These are phyloP conservation scores for Nyctibius grandis DNA, from an alignment of 2,797 vertebrate species.

Conservation along the genomic window DNA sequence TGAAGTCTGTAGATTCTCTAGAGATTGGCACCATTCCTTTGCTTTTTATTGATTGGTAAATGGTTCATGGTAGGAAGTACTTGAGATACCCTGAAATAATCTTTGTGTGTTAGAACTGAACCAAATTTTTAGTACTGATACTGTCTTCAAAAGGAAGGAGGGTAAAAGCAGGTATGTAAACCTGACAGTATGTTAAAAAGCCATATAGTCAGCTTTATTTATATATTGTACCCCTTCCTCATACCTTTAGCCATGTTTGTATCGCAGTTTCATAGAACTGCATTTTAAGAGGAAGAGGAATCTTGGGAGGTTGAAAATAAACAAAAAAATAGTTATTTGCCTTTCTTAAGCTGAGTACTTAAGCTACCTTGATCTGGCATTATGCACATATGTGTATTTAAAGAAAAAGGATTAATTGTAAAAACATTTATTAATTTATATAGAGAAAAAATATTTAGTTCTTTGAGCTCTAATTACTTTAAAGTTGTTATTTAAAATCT, in stretches of 20 bases:
- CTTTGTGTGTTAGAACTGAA: not conserved
- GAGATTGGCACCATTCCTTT: not conserved
- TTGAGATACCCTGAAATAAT: not conserved
- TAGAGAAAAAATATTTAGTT: not conserved
- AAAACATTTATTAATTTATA: not conserved
- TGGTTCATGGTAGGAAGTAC: not conserved
- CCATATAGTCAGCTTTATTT: not conserved
- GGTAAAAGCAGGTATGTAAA: not conserved
- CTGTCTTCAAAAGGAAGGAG: not conserved
- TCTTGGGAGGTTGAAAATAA: not conserved
- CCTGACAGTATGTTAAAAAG: not conserved
- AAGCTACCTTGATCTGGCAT: not conserved
- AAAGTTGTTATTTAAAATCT: not conserved
- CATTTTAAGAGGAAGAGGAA: not conserved
- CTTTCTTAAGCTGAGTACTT: not conserved
- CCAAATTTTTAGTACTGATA: not conserved
- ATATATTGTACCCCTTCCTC: not conserved
- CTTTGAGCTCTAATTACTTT: not conserved
- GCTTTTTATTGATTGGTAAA: not conserved
- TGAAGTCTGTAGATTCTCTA: not conserved
- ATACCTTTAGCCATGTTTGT: not conserved
- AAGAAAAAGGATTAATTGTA: not conserved
- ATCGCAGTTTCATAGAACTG: not conserved
- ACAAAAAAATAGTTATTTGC: not conserved
- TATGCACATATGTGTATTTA: not conserved